These are phyloP conservation scores for Chrysolina americana DNA, from an alignment of 2,888 invertebrate species.

Conservation along the genomic window DNA sequence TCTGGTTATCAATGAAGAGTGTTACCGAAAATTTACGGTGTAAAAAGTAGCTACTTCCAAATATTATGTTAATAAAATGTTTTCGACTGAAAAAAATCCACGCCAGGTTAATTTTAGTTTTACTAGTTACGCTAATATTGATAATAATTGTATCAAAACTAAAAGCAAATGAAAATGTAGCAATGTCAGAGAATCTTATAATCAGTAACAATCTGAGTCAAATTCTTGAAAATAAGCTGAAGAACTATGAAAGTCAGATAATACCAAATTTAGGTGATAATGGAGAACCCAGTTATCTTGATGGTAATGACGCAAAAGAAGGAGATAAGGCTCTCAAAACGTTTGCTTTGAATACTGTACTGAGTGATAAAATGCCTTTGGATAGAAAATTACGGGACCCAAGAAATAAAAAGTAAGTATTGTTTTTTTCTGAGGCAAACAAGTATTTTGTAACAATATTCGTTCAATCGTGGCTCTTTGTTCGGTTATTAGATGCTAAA, in stretches of 20 bases:
- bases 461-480: too few species aligned
- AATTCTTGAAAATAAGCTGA: conserved; percentile 53
- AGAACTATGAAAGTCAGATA: conserved; percentile 75
- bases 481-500: too few species aligned
- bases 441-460: background rate
- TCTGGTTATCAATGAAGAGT: background rate
- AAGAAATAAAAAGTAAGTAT: conserved; percentile 70
- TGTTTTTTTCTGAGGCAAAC: background rate
- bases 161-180: conserved; percentile 31
- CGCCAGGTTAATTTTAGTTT: conserved; percentile 50
- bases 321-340: conserved; percentile 84
- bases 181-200: conserved; percentile 27
- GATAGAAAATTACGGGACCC: conserved; percentile 83
- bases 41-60: conserved; percentile 23
- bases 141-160: conserved; percentile 39
- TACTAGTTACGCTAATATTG: conserved; percentile 35
- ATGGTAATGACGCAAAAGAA: conserved; percentile 78
- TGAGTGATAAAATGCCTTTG: conserved; percentile 90
- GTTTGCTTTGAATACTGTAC: conserved; percentile 89
- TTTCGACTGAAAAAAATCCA: conserved; percentile 57
- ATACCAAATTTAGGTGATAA: conserved; percentile 81
- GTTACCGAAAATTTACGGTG: conserved; percentile 6
- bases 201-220: conserved; percentile 45
- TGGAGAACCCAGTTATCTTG: conserved; percentile 78
- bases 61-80: conserved; percentile 59